phyloP scores from a whole-genome alignment of 2,113 vertebrate genomes.

The Cynoglossus semilaevis region DNA sequence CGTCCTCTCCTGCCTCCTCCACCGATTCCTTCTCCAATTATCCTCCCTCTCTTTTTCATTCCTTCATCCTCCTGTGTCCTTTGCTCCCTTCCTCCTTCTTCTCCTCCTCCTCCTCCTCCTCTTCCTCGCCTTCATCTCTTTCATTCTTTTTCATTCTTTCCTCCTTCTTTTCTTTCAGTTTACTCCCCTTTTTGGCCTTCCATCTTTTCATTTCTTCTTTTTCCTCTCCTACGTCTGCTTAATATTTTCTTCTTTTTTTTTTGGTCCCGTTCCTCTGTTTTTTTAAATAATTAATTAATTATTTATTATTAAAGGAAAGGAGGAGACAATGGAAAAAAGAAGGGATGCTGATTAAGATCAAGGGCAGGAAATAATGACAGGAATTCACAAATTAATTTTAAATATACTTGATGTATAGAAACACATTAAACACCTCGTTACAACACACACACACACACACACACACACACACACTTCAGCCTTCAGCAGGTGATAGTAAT shows the following conservation, averaged over 20 bases:
- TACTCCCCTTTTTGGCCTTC: not conserved
- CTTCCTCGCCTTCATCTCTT: too few relatives aligned
- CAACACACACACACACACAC: constrained; percentile 15
- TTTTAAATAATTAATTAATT: too few relatives aligned
- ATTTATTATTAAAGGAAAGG: too few relatives aligned
- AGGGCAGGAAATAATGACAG: too few relatives aligned
- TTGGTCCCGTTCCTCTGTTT: too few relatives aligned
- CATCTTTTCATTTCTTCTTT: not conserved
- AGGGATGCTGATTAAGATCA: too few relatives aligned
- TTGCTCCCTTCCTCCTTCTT: too few relatives aligned
- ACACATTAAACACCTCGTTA: not conserved
- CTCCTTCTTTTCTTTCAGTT: not conserved
- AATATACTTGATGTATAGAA: constrained; percentile 10
- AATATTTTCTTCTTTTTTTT: not conserved
- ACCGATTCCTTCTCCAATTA: too few relatives aligned
- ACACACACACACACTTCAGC: not conserved
- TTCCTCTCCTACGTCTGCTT: not conserved
- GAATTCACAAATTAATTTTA: not conserved
- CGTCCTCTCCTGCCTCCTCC: not conserved
- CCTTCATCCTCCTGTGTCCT: too few relatives aligned
- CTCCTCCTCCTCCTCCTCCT: too few relatives aligned
- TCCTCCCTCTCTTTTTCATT: too few relatives aligned
- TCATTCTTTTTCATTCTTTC: not conserved
- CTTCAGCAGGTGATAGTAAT: constrained; percentile 24
- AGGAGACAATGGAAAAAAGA: too few relatives aligned